Evolutionary conservation across 2,888 invertebrate species (phyloP), one percentile per base, ranked within the genome.

Genomic region (Dusona sp.): DNA sequence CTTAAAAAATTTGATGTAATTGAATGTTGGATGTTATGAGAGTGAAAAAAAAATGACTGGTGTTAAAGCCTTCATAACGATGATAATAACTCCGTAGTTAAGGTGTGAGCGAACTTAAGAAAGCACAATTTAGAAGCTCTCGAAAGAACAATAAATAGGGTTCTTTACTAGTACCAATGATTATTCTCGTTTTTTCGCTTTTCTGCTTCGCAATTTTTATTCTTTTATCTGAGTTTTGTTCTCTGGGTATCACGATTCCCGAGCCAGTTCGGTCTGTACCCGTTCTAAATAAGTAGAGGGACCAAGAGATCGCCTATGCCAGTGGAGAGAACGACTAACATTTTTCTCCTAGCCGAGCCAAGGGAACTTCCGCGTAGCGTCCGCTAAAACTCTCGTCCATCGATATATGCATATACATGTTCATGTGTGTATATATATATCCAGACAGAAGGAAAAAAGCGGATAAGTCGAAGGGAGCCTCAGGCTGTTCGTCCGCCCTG

Each of bases 201-300:
- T 3, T 29, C 22, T 65, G 11, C 29, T 38, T 42, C 38, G 13
- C 65, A 65, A 48, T 33, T n/a, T 48, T 33, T 54, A 73, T 67
- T 75, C 81, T 83, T 84, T 77, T 78, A 51, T 68, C 42, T 79
- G 83, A 77, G 80, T 68, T 73, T 72, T 83, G 85, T 86, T 84
- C 82, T 85, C 79, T 85, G 61, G 85, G 79, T 85, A 65, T 83
- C 86, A 83, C 83, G 75, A 86, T 83, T 77, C 75, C 29, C 82
- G 79, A 86, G 75, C 78, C 42, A 36, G 78, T 61, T 78, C 65
- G 72, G 65, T 64, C 74, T n/a, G 54, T 45, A 45, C 82, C 67
- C 54, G 29, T 54, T 57, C 72, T 48, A 75, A 86, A 78, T 84
- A 81, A 78, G 74, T 64, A 73, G 74, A 45, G 42, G 13, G 19